These are phyloP conservation scores for Sarcophilus harrisii DNA, from an alignment of 2,797 vertebrate genomes.

Conservation along the genomic window DNA sequence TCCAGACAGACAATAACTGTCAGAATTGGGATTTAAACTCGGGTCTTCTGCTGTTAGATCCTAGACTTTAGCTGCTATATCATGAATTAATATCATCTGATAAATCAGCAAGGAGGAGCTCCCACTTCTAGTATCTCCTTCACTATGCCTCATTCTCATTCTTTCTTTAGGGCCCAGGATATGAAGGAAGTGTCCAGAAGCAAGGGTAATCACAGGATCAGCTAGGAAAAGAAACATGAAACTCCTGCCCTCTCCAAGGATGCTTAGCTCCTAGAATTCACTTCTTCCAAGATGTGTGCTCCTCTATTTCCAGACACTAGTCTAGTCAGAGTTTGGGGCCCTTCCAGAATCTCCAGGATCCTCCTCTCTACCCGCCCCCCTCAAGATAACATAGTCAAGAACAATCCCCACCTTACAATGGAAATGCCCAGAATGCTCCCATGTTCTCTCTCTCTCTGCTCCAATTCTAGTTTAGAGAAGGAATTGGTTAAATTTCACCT, in stretches of 20 bases:
- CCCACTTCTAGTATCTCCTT: background rate
- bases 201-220: background rate
- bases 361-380: background rate
- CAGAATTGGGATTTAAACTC: background rate
- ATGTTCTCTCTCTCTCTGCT: background rate
- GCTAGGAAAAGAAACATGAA: background rate
- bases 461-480: background rate
- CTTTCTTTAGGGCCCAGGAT: background rate
- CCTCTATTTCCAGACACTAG: background rate
- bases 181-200: background rate
- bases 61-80: background rate
- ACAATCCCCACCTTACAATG: background rate
- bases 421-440: background rate
- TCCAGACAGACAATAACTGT: constrained; percentile 21
- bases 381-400: background rate
- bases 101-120: background rate
- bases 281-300: background rate
- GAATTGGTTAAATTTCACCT: background rate
- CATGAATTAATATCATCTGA: background rate
- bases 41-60: background rate
- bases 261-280: background rate
- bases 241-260: background rate
- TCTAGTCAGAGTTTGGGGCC: background rate
- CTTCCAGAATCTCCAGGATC: background rate
- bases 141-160: background rate